Evolutionary conservation across 2,113 vertebrate genomes (phyloP).

Genomic region (Vidua macroura): DNA sequence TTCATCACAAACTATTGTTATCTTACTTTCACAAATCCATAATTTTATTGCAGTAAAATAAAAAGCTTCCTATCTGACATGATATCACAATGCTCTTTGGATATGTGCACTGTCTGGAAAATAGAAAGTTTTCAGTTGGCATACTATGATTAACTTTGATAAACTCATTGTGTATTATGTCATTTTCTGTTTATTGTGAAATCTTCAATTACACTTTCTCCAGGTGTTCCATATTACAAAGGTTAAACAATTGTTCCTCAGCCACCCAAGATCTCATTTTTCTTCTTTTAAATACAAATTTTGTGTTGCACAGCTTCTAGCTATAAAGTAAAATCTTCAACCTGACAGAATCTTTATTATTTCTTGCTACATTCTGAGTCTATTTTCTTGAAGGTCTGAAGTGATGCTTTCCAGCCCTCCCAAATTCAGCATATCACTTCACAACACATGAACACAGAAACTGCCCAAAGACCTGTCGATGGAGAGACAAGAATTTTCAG

Average conservation of each 20-base stretch:
- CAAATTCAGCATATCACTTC: not conserved
- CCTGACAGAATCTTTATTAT: not conserved
- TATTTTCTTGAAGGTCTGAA: not conserved
- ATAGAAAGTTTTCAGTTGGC: not conserved
- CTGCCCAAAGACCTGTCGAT: fast-evolving
- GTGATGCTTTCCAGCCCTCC: not conserved
- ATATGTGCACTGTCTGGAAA: not conserved
- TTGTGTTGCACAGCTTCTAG: not conserved
- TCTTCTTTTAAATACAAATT: not conserved
- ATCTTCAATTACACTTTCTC: slow-evolving; percentile 7
- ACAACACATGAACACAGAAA: not conserved
- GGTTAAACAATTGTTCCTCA: not conserved
- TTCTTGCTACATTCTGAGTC: not conserved
- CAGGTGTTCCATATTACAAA: slow-evolving; percentile 25
- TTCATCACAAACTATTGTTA: not conserved
- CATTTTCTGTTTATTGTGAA: slow-evolving; percentile 31
- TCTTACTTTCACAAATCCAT: not conserved
- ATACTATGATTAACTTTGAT: not conserved
- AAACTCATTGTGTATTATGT: not conserved
- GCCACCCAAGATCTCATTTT: not conserved
- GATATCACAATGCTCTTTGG: not conserved
- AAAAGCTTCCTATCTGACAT: not conserved
- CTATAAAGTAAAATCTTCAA: not conserved
- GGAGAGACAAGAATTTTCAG: not conserved
- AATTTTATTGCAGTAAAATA: not conserved